Conservation (phyloP, 1,140 invertebrate species). For the Zaprionus tsacasi region DNA sequence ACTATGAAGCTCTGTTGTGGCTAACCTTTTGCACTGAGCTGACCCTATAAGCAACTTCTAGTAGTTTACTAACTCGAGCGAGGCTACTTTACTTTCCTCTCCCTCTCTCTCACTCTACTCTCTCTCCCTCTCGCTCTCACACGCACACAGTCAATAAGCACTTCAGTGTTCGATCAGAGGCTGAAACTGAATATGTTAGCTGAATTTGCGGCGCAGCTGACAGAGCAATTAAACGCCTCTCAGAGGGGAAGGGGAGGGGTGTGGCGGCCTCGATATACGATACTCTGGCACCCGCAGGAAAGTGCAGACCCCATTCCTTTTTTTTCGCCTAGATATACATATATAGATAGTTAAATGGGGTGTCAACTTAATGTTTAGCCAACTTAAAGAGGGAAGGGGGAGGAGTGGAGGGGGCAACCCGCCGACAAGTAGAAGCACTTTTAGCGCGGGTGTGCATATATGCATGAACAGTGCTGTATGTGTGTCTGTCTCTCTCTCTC, state of each 20-base stretch:
- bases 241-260: not conserved
- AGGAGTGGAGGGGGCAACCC: too few relatives aligned
- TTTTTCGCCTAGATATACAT: constrained; percentile 1
- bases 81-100: not conserved
- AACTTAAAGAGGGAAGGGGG: constrained; percentile 5
- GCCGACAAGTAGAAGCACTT: constrained; percentile 28
- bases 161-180: constrained; percentile 4
- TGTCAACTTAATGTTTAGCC: constrained; percentile 23
- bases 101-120: not conserved
- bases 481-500: not conserved
- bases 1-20: not conserved
- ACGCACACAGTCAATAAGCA: not conserved
- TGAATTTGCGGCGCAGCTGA: constrained; percentile 18
- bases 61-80: not conserved
- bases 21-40: constrained; percentile 31
- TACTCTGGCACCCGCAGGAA: constrained; percentile 11
- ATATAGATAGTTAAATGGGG: constrained; percentile 33
- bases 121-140: not conserved
- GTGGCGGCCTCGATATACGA: constrained; percentile 20
- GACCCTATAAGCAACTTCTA: constrained; percentile 29
- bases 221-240: constrained; percentile 25
- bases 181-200: constrained; percentile 25
- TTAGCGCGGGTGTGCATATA: not conserved
- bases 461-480: not conserved
- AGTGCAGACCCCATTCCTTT: not conserved